A percentile compares a stretch with the other conserved stretches of the same genome.
phyloP scores from a whole-genome alignment of 2,797 vertebrate species.

The Crenichthys baileyi region DNA sequence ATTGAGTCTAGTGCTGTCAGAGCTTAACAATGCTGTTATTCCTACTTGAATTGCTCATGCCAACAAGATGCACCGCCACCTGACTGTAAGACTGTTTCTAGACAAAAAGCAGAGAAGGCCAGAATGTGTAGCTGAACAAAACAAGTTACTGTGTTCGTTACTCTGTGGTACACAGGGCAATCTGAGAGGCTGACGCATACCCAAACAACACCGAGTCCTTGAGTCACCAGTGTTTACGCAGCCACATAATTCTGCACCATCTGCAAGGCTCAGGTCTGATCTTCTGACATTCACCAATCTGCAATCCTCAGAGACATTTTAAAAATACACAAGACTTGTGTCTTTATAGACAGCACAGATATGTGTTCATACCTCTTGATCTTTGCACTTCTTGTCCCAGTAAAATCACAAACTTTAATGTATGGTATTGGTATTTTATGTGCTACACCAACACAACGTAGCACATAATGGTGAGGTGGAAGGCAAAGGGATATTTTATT shows the following conservation, averaged over 20 bases:
- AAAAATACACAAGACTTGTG: constrained; percentile 11
- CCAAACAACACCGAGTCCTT: constrained; percentile 79
- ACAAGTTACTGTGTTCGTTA: constrained; percentile 64
- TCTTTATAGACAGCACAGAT: constrained; percentile 46
- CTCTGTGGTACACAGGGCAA: constrained; percentile 59
- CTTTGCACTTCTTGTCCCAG: not conserved
- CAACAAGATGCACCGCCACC: constrained; percentile 56
- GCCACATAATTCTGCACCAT: constrained; percentile 79
- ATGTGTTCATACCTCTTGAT: constrained; percentile 23
- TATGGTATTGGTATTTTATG: not conserved
- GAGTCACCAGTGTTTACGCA: constrained; percentile 79
- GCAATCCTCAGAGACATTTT: constrained; percentile 9
- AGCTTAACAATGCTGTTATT: constrained; percentile 53
- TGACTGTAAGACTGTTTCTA: constrained; percentile 38
- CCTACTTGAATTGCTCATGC: constrained; percentile 52
- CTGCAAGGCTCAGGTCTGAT: constrained; percentile 76
- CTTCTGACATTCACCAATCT: constrained; percentile 42
- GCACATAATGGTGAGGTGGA: not conserved
- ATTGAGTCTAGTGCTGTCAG: constrained; percentile 52
- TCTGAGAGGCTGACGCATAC: constrained; percentile 74
- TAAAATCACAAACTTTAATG: not conserved
- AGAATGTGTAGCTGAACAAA: constrained; percentile 49
- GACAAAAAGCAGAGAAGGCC: constrained; percentile 34
- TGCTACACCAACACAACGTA: not conserved
- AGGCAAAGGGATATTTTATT: not conserved